A percentile compares a stretch with the other conserved stretches of the same genome.
phyloP scores from a whole-genome alignment of 2,888 invertebrate genomes.

The Parnassius apollo region DNA sequence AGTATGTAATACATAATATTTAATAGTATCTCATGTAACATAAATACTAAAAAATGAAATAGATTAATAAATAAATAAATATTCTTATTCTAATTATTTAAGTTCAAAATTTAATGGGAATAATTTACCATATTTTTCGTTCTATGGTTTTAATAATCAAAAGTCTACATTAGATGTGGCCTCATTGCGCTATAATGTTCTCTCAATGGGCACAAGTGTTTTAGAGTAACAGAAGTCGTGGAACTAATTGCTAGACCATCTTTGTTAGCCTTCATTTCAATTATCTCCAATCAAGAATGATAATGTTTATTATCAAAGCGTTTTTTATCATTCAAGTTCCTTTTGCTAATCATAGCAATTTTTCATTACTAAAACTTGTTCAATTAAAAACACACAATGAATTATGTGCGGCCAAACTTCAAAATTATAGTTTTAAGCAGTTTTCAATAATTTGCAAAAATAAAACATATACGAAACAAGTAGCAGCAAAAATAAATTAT shows the following conservation, averaged over 20 bases:
- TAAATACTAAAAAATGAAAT: too few relatives aligned
- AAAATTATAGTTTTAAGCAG: not conserved
- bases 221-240: slow-evolving; percentile 34
- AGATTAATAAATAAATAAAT: too few relatives aligned
- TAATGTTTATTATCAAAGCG: slow-evolving; percentile 30
- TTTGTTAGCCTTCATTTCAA: slow-evolving; percentile 56
- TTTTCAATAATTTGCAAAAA: too few relatives aligned
- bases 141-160: slow-evolving; percentile 1
- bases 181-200: slow-evolving; percentile 20
- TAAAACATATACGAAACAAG: too few relatives aligned
- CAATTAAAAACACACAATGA: not conserved
- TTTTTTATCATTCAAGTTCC: slow-evolving; percentile 15
- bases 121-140: too few relatives aligned
- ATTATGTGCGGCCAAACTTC: not conserved
- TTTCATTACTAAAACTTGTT: not conserved
- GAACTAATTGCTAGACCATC: slow-evolving; percentile 42
- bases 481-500: too few relatives aligned
- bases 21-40: too few relatives aligned
- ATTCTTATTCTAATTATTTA: too few relatives aligned
- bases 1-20: too few relatives aligned
- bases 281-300: slow-evolving; percentile 52
- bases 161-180: slow-evolving; percentile 7
- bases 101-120: too few relatives aligned
- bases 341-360: slow-evolving; percentile 15
- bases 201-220: slow-evolving; percentile 40